Conservation (phyloP, 2,888 invertebrate species). For the Tanytarsus gracilentus region DNA sequence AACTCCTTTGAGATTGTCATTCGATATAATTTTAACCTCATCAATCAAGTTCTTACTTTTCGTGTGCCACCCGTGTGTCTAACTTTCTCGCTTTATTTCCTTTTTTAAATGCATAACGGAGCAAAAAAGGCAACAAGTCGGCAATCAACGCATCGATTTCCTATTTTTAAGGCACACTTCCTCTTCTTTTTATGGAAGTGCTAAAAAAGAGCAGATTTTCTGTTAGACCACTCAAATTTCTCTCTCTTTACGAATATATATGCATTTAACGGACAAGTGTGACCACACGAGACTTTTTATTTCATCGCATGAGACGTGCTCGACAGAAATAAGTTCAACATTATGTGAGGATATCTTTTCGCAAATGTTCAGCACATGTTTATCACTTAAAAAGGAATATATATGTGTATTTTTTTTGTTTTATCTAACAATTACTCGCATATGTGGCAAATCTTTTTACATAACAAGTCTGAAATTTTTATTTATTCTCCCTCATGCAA, state of each 20-base stretch:
- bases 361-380: neutral
- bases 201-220: neutral
- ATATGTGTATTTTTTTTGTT: neutral
- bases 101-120: neutral
- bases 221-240: too few species aligned
- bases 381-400: neutral
- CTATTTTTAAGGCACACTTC: constrained; percentile 1
- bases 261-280: neutral
- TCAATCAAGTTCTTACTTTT: too few species aligned
- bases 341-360: neutral
- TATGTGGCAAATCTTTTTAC: too few species aligned
- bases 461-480: neutral
- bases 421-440: neutral
- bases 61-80: too few species aligned
- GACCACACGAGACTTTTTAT: constrained; percentile 7
- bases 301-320: neutral
- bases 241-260: too few species aligned
- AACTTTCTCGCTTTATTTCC: neutral
- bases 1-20: too few species aligned
- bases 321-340: neutral
- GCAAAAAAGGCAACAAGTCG: neutral
- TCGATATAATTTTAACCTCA: too few species aligned
- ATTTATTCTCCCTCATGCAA: neutral
- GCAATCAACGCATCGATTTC: neutral
- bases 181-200: neutral